These are phyloP conservation scores for Listronotus bonariensis DNA, from an alignment of 1,140 invertebrate genomes.

Conservation along the genomic window DNA sequence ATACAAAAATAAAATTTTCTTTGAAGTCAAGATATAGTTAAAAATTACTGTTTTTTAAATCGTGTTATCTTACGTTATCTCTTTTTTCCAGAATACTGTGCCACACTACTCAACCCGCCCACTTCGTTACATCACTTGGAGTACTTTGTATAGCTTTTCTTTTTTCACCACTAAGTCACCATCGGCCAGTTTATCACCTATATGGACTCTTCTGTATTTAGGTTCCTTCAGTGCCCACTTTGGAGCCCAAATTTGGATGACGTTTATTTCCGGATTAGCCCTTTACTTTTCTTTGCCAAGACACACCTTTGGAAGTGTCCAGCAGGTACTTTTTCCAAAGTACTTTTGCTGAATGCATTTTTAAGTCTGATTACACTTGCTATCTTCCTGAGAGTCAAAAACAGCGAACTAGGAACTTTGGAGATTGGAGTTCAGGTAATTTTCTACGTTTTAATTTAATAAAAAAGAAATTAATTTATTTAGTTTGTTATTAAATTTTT, in stretches of 20 bases:
- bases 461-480: too few relatives aligned
- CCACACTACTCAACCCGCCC: conserved; percentile 74
- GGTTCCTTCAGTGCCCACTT: conserved; percentile 76
- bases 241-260: conserved; percentile 88
- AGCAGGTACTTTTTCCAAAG: conserved; percentile 82
- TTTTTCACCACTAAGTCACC: conserved; percentile 59
- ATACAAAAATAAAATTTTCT: too few relatives aligned
- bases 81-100: conserved; percentile 67
- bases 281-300: conserved; percentile 81
- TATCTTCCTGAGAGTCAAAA: conserved; percentile 47
- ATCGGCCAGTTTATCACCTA: conserved; percentile 53
- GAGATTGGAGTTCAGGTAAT: conserved; percentile 49
- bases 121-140: conserved; percentile 69
- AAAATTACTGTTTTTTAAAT: neutral
- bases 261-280: conserved; percentile 81
- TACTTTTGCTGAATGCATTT: conserved; percentile 79
- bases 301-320: conserved; percentile 81
- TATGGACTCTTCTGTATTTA: conserved; percentile 68
- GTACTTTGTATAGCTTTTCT: conserved; percentile 66
- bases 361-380: conserved; percentile 75
- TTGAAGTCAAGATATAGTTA: too few relatives aligned
- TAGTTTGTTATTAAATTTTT: too few relatives aligned
- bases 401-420: conserved; percentile 32
- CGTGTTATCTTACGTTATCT: conserved; percentile 25
- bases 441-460: too few relatives aligned